Conservation (phyloP, 2,113 vertebrate genomes). For the Arvicanthis niloticus region DNA sequence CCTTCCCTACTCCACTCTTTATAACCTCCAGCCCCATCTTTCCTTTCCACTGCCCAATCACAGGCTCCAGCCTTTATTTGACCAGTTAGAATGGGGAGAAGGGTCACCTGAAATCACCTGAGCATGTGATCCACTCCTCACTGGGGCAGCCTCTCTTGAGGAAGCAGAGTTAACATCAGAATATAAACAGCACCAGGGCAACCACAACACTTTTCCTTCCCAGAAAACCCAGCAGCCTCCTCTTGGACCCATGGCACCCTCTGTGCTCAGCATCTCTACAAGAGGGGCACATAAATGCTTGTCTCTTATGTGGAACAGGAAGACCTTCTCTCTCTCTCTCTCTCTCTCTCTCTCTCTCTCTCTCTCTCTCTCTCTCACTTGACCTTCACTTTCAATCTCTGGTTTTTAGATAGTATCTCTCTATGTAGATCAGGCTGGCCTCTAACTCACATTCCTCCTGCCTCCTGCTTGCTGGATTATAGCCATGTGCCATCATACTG, state of each 20-base stretch:
- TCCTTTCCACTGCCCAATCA: too few relatives aligned
- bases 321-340: too few relatives aligned
- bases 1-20: too few relatives aligned
- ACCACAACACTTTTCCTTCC: neutral
- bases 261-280: neutral
- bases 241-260: neutral
- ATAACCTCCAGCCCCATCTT: too few relatives aligned
- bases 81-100: too few relatives aligned
- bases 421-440: neutral
- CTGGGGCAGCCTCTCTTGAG: too few relatives aligned
- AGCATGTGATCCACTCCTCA: too few relatives aligned
- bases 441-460: neutral
- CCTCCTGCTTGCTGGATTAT: neutral
- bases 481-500: neutral
- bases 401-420: neutral
- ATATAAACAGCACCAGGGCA: too few relatives aligned
- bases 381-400: neutral
- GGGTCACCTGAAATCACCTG: too few relatives aligned
- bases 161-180: too few relatives aligned
- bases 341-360: too few relatives aligned
- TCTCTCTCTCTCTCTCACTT: neutral
- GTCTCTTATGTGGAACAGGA: neutral
- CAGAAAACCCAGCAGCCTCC: neutral
- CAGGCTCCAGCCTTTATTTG: too few relatives aligned
- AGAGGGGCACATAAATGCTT: accelerated